Evolutionary conservation across 2,113 vertebrate species (phyloP).

Genomic region (Plecturocebus donacophilus): DNA sequence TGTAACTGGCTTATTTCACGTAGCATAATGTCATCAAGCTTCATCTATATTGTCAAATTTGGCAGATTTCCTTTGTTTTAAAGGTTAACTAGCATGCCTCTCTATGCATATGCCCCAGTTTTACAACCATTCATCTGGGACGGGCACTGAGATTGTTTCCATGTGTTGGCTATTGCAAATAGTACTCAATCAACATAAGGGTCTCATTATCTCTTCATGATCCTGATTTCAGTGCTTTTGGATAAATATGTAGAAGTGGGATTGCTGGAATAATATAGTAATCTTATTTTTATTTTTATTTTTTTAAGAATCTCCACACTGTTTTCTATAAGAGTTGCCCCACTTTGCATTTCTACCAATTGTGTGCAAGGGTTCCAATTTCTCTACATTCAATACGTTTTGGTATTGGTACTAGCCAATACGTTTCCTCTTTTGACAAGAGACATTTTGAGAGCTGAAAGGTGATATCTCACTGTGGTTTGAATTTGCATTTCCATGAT

Average conservation of each 20-base stretch:
- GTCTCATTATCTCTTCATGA: neutral
- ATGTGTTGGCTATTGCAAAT: neutral
- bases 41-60: neutral
- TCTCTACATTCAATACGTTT: too few species aligned
- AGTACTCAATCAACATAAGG: neutral
- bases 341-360: neutral
- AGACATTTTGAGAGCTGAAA: neutral
- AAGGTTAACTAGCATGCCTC: too few species aligned
- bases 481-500: neutral
- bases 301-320: neutral
- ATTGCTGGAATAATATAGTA: neutral
- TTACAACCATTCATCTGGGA: neutral
- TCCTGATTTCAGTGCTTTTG: neutral
- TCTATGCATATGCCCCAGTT: neutral
- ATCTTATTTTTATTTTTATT: neutral
- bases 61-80: neutral
- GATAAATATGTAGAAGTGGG: neutral
- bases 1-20: neutral
- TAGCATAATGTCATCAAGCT: neutral
- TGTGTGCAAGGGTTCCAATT: neutral
- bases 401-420: neutral
- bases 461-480: neutral
- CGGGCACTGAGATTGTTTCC: neutral
- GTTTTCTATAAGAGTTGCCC: neutral
- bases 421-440: neutral